Evolutionary conservation across 2,797 vertebrate species (phyloP).

Genomic region (Capromys pilorides): DNA sequence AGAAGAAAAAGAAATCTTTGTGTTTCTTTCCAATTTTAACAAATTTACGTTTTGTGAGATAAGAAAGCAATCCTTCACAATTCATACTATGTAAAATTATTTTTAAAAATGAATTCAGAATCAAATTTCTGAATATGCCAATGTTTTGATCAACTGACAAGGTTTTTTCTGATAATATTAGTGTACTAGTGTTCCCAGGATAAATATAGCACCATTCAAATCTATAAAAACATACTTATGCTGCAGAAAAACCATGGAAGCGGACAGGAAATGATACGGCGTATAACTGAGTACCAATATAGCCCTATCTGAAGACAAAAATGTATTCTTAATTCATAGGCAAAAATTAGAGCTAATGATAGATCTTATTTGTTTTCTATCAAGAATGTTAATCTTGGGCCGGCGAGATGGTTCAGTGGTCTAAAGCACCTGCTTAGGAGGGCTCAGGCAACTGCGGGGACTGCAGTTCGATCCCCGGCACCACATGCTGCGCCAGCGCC

Average conservation of each 20-base stretch:
- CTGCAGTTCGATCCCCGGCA: no score
- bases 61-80: slow-evolving; percentile 42
- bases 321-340: slow-evolving; percentile 57
- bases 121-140: slow-evolving; percentile 22
- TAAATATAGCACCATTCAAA: slow-evolving; percentile 79
- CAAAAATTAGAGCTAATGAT: slow-evolving; percentile 60
- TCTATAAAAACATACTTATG: slow-evolving; percentile 71
- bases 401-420: no score
- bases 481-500: no score
- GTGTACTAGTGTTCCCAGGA: slow-evolving; percentile 72
- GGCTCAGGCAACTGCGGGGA: no score
- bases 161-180: slow-evolving; percentile 74
- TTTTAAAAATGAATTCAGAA: background rate
- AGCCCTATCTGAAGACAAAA: slow-evolving; percentile 79
- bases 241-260: slow-evolving; percentile 64
- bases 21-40: slow-evolving; percentile 50
- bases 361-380: slow-evolving; percentile 68
- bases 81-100: slow-evolving; percentile 58
- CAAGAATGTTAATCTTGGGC: slow-evolving; percentile 61
- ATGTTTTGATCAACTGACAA: slow-evolving; percentile 71
- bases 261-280: slow-evolving; percentile 45
- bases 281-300: slow-evolving; percentile 72
- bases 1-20: background rate
- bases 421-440: no score
- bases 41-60: slow-evolving; percentile 53